Conservation (phyloP, 2,797 vertebrate genomes). For the Sebastolobus altivelis region DNA sequence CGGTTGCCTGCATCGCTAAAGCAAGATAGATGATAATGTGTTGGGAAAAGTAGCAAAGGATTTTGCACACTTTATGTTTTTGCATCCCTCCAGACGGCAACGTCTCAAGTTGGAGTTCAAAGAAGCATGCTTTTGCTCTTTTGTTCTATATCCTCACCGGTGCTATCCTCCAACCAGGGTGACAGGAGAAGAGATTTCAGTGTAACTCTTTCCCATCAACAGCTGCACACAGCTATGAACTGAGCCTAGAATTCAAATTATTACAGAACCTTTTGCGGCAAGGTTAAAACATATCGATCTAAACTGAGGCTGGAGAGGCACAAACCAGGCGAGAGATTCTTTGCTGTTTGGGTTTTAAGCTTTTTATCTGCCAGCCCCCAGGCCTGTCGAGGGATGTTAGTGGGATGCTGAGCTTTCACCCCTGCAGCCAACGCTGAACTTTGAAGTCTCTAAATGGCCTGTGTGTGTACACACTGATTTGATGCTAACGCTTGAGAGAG, state of each 20-base stretch:
- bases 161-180: slow-evolving; percentile 5
- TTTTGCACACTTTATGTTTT: slow-evolving; percentile 49
- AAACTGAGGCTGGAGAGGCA: slow-evolving; percentile 63
- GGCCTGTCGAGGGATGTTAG: slow-evolving; percentile 78
- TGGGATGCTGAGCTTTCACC: slow-evolving; percentile 80
- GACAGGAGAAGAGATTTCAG: slow-evolving; percentile 46
- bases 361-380: slow-evolving; percentile 83
- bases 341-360: slow-evolving; percentile 81
- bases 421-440: slow-evolving; percentile 77
- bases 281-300: slow-evolving; percentile 86
- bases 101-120: slow-evolving; percentile 57
- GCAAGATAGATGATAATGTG: slow-evolving; percentile 65
- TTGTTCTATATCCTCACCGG: slow-evolving; percentile 21
- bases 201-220: slow-evolving; percentile 35
- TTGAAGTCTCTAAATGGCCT: slow-evolving; percentile 82
- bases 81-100: slow-evolving; percentile 38
- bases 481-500: slow-evolving; percentile 64
- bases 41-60: slow-evolving; percentile 58
- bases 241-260: slow-evolving; percentile 70
- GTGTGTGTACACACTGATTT: slow-evolving; percentile 75
- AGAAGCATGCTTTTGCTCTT: slow-evolving; percentile 36
- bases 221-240: slow-evolving; percentile 48
- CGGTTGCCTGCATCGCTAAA: slow-evolving; percentile 62
- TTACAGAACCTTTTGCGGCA: slow-evolving; percentile 73
- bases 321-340: slow-evolving; percentile 64